phyloP scores from a whole-genome alignment of 2,888 invertebrate genomes.

The Calliphora vomitoria region DNA sequence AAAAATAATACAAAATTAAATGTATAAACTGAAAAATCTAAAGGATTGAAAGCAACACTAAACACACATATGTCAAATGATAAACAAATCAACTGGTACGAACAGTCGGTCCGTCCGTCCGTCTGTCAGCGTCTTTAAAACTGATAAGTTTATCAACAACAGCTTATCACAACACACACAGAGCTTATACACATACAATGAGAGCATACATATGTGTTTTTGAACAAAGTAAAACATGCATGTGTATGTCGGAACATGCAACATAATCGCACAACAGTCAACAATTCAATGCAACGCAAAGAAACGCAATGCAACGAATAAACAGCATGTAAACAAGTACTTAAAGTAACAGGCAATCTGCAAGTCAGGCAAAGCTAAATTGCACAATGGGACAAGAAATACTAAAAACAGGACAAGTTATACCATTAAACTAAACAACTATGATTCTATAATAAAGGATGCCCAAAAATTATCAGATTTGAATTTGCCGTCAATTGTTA shows the following conservation, averaged over 20 bases:
- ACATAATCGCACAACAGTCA: slow-evolving; percentile 55
- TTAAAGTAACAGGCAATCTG: slow-evolving; percentile 30
- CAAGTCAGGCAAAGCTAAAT: slow-evolving; percentile 4
- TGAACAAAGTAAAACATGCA: slow-evolving; percentile 23
- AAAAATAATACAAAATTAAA: slow-evolving; percentile 29
- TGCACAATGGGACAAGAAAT: slow-evolving; percentile 25
- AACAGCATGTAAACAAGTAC: slow-evolving; percentile 72
- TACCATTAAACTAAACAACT: too few relatives aligned
- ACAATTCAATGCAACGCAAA: slow-evolving; percentile 53
- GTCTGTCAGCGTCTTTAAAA: slow-evolving; percentile 72
- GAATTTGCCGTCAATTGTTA: too few relatives aligned
- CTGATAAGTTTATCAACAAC: slow-evolving; percentile 74
- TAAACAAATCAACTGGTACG: slow-evolving; percentile 81
- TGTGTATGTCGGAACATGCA: slow-evolving; percentile 65
- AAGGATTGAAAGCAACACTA: slow-evolving; percentile 70
- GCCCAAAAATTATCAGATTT: too few relatives aligned
- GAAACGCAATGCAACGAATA: slow-evolving; percentile 57
- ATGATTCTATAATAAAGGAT: too few relatives aligned
- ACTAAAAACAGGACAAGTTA: too few relatives aligned
- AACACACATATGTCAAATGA: slow-evolving; percentile 80
- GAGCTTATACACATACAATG: background rate
- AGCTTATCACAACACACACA: slow-evolving; percentile 67
- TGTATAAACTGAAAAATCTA: slow-evolving; percentile 46
- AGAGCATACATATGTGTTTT: background rate
- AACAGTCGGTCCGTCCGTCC: slow-evolving; percentile 39